These are phyloP conservation scores for Eulemur coronatus DNA, from an alignment of 2,797 vertebrate species.

Conservation along the genomic window DNA sequence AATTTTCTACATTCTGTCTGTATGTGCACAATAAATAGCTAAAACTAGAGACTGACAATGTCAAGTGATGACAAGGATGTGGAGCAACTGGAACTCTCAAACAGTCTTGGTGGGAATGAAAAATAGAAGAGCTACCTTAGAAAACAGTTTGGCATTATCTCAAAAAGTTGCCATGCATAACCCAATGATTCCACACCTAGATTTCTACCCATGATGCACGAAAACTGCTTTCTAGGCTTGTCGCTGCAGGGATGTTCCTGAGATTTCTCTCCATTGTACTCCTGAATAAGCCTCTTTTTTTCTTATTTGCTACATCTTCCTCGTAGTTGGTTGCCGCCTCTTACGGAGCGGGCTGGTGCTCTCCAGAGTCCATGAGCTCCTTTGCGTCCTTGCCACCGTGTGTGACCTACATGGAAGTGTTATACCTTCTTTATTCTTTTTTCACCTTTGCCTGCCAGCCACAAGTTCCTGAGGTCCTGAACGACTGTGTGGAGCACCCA, in stretches of 20 bases:
- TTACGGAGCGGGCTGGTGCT: background rate
- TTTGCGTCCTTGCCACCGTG: background rate
- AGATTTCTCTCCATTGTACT: background rate
- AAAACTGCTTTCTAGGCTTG: background rate
- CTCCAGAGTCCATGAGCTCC: background rate
- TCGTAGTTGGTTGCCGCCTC: background rate
- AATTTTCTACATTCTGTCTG: background rate
- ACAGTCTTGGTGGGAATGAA: background rate
- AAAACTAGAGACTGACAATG: background rate
- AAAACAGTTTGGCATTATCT: background rate
- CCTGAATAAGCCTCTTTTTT: background rate
- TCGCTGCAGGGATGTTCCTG: background rate
- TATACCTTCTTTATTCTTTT: background rate
- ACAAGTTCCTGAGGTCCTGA: background rate
- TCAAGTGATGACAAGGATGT: background rate
- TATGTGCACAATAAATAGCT: background rate
- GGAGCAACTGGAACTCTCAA: background rate
- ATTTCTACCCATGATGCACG: background rate
- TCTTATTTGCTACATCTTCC: background rate
- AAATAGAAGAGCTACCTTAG: background rate
- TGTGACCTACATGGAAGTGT: background rate
- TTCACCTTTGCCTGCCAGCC: background rate
- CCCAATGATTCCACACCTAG: background rate
- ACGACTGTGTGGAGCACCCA: background rate
- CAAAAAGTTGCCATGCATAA: background rate